Percentiles rank a stretch among this genome's conserved stretches.
These are phyloP conservation scores for Microplitis manilae DNA, from an alignment of 2,888 invertebrate genomes.

Conservation along the genomic window DNA sequence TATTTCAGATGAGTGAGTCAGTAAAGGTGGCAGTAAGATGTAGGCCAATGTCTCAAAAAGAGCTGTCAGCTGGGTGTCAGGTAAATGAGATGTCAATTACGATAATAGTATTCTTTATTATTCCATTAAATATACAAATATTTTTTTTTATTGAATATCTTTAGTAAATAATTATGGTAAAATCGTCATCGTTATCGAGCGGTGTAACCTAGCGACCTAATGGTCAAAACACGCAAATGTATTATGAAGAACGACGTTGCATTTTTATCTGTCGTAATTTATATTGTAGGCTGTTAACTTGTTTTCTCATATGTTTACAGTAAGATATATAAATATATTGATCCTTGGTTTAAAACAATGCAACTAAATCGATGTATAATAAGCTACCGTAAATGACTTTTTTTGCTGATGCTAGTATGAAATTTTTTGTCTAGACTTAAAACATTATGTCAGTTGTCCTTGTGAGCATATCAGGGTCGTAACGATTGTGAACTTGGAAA, in stretches of 20 bases:
- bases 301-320: not conserved
- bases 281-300: constrained; percentile 24
- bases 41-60: constrained; percentile 87
- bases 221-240: constrained; percentile 55
- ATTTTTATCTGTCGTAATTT: constrained; percentile 48
- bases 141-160: not conserved
- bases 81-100: constrained; percentile 53
- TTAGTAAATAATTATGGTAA: constrained; percentile 35
- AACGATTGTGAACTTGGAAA: not conserved
- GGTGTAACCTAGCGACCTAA: constrained; percentile 61
- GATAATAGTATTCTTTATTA: not conserved
- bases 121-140: no score
- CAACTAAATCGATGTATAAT: not conserved
- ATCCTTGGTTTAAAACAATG: not conserved
- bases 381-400: not conserved
- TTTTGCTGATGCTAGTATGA: not conserved
- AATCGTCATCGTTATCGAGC: constrained; percentile 59
- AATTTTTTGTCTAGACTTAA: not conserved
- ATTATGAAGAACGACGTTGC: constrained; percentile 45
- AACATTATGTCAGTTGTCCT: not conserved
- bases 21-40: constrained; percentile 90
- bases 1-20: constrained; percentile 74
- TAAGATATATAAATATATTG: not conserved
- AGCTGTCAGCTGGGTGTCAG: constrained; percentile 71
- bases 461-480: not conserved